Percentiles rank a stretch among this genome's conserved stretches.
Conservation (phyloP, 2,113 vertebrate species). For the Corvus cornix region DNA sequence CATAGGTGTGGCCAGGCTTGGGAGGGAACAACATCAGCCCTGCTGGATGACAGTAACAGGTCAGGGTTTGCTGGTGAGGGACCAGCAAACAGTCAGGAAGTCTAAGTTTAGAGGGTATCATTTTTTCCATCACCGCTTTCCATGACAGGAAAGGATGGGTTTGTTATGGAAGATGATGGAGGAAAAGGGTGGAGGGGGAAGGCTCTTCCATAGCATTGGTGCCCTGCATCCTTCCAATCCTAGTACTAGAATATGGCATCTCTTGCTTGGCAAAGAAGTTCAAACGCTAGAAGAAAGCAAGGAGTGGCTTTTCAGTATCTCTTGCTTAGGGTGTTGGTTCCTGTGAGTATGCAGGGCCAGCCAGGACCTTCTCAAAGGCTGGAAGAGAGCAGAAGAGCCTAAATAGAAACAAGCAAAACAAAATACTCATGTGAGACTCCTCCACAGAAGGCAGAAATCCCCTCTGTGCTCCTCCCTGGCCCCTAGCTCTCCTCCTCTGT, state of each 20-base stretch:
- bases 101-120: not conserved
- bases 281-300: not conserved
- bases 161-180: not conserved
- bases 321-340: not conserved
- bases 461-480: not conserved
- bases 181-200: not conserved
- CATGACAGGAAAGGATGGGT: not conserved
- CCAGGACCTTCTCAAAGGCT: not conserved
- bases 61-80: not conserved
- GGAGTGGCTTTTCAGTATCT: not conserved
- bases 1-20: fast-evolving
- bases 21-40: not conserved
- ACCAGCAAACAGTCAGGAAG: not conserved
- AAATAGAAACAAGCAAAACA: slow-evolving; percentile 2
- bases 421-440: not conserved
- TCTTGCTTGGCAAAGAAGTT: not conserved
- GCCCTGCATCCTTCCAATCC: not conserved
- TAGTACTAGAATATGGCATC: not conserved
- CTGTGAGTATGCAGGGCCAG: not conserved
- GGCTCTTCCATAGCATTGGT: not conserved
- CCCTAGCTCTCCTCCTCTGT: not conserved
- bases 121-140: not conserved
- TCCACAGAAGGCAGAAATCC: slow-evolving; percentile 13
- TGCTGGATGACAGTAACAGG: not conserved
- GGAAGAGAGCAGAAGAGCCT: slow-evolving; percentile 28